phyloP scores from a whole-genome alignment of 1,140 invertebrate genomes.

The Camponotus floridanus region DNA sequence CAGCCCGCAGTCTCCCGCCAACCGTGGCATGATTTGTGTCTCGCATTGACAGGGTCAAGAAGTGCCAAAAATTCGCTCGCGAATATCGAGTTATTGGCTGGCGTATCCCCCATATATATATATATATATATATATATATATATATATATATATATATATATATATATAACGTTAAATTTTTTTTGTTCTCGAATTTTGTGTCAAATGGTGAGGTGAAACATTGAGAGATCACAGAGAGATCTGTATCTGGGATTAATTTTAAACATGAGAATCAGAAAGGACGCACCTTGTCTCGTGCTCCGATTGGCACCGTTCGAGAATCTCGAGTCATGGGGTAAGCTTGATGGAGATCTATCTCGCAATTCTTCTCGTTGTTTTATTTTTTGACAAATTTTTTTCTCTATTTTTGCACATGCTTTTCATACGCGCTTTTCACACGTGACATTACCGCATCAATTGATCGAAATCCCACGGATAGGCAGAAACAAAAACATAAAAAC shows the following conservation, averaged over 20 bases:
- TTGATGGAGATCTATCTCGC: not conserved
- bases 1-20: conserved; percentile 77
- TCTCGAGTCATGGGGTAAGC: conserved; percentile 86
- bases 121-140: too few relatives aligned
- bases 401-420: not conserved
- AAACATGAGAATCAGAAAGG: conserved; percentile 89
- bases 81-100: not conserved
- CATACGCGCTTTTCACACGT: not conserved
- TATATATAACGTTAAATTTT: not conserved
- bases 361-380: not conserved
- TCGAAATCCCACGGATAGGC: not conserved
- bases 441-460: not conserved
- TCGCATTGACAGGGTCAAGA: not conserved
- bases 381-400: not conserved
- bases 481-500: conserved; percentile 1
- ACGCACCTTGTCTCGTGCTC: conserved; percentile 88
- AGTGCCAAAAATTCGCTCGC: not conserved
- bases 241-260: conserved; percentile 36
- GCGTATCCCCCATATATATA: not conserved
- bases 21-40: not conserved
- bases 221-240: conserved; percentile 37
- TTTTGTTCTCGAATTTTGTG: conserved; percentile 36
- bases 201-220: conserved; percentile 73
- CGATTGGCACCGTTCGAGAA: conserved; percentile 87
- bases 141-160: too few relatives aligned